Evolutionary conservation across 1,140 invertebrate species (phyloP), one percentile per base, ranked within the genome.

Genomic region (Hestina assimilis): DNA sequence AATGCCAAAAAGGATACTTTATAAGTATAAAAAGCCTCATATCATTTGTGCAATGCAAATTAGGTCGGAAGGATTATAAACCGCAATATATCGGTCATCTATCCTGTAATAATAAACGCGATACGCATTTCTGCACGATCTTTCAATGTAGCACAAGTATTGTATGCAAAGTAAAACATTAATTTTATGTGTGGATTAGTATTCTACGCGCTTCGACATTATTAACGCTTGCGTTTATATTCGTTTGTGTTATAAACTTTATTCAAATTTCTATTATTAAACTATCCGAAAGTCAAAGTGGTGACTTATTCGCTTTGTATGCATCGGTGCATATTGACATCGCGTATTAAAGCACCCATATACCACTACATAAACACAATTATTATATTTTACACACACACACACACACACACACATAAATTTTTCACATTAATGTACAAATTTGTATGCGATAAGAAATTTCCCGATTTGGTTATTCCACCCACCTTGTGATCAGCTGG

Each of bases 91-190:
- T 63, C 53, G 33, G 48, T 41, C 57, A 51, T 45, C 47, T 61
- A 66, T 48, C 33, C 23, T 17, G 46, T 40, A 29, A 35, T 35
- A 35, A 14, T 15, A 15, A 15, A 15, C 31, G 31, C 60, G 46
- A 63, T 62, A 63, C 67, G 66, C 74, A 79, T 81, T 69, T 74
- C 65, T 77, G 74, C 79, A 81, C 75, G 78, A 62, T 28, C 63
- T 15, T 46, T 59, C 70, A 40, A 40, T 41, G 40, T 59, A 47
- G 41, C 50, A 19, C 73, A 48, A 24, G 47, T 40, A 81, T 78
- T 78, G 78, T 81, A 81, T 81, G 78, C 71, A 70, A 81, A 81
- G 41, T 65, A 48, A 31, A 42, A 38, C 3, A 50, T 40, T 59
- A 40, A 23, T 51, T 40, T 40, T n/a, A 23, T 24, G 21, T 8